Evolutionary conservation across 2,888 invertebrate genomes (phyloP).

Genomic region (Synanthedon vespiformis): DNA sequence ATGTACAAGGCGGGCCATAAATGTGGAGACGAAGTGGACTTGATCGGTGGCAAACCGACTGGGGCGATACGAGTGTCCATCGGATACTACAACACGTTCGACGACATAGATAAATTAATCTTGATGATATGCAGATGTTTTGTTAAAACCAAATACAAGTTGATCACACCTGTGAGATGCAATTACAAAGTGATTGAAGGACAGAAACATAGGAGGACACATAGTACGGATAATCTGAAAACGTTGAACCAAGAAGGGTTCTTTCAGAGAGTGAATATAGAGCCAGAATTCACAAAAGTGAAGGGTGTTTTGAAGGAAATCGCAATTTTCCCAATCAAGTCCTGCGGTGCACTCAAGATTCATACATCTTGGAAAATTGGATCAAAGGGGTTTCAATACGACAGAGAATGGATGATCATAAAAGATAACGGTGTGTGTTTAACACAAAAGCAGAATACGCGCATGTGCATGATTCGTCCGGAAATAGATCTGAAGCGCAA

Average conservation of each 20-base stretch:
- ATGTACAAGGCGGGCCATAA: conserved; percentile 90
- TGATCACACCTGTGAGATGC: conserved; percentile 33
- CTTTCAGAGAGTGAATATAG: conserved; percentile 11
- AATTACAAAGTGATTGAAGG: conserved; percentile 11
- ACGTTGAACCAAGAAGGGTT: conserved; percentile 17
- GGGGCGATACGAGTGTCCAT: conserved; percentile 94
- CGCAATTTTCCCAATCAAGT: conserved; percentile 88
- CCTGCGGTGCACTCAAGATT: conserved; percentile 85
- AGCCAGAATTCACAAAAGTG: conserved; percentile 10
- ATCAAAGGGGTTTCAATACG: conserved; percentile 83
- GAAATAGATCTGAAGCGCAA: conserved; percentile 72
- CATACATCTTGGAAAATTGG: conserved; percentile 78
- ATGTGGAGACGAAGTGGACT: conserved; percentile 90
- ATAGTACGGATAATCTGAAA: conserved; percentile 20
- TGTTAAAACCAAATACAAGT: conserved; percentile 42
- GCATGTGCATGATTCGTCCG: conserved; percentile 84
- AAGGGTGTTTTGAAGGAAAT: conserved; percentile 37
- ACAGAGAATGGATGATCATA: conserved; percentile 95
- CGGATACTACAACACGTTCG: conserved; percentile 86
- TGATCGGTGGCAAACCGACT: conserved; percentile 88
- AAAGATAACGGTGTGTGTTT: conserved; percentile 84
- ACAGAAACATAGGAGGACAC: conserved; percentile 8
- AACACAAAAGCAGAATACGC: conserved; percentile 87
- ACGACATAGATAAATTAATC: conserved; percentile 79
- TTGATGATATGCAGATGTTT: conserved; percentile 83